Percentiles rank a stretch among this genome's conserved stretches.
These are phyloP conservation scores for Diplodus sargus DNA, from an alignment of 2,797 vertebrate species.

Conservation along the genomic window DNA sequence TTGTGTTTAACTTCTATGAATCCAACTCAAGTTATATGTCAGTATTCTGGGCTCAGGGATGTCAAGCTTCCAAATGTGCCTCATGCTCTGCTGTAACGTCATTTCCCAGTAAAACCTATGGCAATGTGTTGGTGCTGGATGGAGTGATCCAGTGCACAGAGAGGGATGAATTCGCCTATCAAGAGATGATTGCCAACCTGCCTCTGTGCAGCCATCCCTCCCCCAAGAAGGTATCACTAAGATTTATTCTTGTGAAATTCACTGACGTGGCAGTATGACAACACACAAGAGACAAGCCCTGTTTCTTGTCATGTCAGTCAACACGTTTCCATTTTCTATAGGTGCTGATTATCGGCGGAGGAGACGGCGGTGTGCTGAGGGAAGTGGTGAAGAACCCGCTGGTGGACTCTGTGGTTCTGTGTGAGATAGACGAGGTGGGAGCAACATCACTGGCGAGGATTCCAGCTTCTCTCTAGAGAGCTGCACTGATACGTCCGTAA, in stretches of 20 bases:
- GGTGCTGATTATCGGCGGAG: slow-evolving; percentile 97
- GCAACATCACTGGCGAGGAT: neutral
- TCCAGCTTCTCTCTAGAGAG: neutral
- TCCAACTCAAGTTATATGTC: neutral
- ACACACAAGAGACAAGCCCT: too few relatives aligned
- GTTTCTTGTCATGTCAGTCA: neutral
- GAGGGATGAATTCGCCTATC: slow-evolving; percentile 97
- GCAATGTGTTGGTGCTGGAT: slow-evolving; percentile 95
- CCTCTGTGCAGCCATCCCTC: slow-evolving; percentile 94
- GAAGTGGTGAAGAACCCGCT: slow-evolving; percentile 95
- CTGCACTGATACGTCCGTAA: neutral
- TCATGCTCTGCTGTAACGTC: neutral
- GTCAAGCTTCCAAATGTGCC: neutral
- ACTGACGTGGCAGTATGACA: neutral
- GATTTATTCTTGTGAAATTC: fast-evolving
- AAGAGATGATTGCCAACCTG: slow-evolving; percentile 98
- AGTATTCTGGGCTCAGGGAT: neutral
- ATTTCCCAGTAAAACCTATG: slow-evolving; percentile 92
- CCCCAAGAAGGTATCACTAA: slow-evolving; percentile 90
- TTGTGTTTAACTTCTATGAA: neutral
- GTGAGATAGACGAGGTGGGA: slow-evolving; percentile 96
- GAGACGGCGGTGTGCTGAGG: slow-evolving; percentile 94
- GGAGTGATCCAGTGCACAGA: slow-evolving; percentile 99
- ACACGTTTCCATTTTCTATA: slow-evolving; percentile 49
- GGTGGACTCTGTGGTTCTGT: slow-evolving; percentile 95